Conservation (phyloP, 1,140 invertebrate genomes). For the Drosophila ironensis region DNA sequence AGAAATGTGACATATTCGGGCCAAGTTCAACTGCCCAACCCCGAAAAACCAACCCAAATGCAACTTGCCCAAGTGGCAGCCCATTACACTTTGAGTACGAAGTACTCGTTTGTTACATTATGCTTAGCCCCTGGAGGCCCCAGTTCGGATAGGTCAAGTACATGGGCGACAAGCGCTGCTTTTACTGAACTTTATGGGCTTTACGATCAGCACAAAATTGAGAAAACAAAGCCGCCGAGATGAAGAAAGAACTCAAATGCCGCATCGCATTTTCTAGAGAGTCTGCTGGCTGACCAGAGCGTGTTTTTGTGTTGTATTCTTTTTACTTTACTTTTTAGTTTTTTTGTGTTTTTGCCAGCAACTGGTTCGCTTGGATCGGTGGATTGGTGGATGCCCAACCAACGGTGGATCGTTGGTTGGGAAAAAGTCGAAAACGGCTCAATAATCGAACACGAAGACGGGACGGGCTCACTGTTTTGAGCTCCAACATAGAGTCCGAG, state of each 20-base stretch:
- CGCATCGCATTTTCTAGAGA: conserved; percentile 47
- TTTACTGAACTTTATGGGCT: conserved; percentile 25
- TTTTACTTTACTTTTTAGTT: conserved; percentile 3
- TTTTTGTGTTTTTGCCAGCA: conserved; percentile 51
- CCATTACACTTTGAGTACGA: too few relatives aligned
- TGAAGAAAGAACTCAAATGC: conserved; percentile 27
- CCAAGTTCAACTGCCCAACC: conserved; percentile 17
- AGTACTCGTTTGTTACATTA: too few relatives aligned
- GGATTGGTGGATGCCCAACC: too few relatives aligned
- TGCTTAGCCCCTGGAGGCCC: background rate
- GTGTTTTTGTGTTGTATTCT: conserved; percentile 30
- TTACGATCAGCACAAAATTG: conserved; percentile 2
- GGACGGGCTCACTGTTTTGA: conserved; percentile 9
- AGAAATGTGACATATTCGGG: conserved; percentile 1
- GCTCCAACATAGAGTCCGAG: conserved; percentile 28
- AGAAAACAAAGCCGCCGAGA: background rate
- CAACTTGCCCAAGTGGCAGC: background rate
- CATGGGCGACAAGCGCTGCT: background rate
- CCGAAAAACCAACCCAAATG: background rate
- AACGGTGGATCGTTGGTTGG: background rate
- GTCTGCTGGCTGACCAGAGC: conserved; percentile 29
- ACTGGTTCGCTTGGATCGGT: conserved; percentile 55
- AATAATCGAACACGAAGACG: conserved; percentile 59
- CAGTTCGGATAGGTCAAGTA: conserved; percentile 33
- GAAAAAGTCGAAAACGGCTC: conserved; percentile 75